Conservation (phyloP, 1,140 invertebrate species). For the Diorhabda carinulata region DNA sequence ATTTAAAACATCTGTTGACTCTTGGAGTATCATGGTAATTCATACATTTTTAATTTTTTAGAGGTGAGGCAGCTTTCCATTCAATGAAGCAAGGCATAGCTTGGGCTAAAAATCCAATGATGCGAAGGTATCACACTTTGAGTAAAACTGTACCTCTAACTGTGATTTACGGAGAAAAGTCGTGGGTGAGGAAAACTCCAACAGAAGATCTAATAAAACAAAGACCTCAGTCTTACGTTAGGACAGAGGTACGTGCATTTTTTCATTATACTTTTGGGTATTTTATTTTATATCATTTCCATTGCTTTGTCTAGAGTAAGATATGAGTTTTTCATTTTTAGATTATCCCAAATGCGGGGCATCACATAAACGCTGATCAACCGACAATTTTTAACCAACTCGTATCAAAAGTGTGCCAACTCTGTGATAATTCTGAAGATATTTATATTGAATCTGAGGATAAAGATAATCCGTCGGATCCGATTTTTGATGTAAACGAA, state of each 20-base stretch:
- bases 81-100: slow-evolving; percentile 84
- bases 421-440: background rate
- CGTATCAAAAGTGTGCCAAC: background rate
- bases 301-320: too few relatives aligned
- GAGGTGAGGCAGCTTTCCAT: slow-evolving; percentile 92
- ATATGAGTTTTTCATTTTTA: background rate
- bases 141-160: slow-evolving; percentile 77
- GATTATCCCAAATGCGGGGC: background rate
- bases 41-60: slow-evolving; percentile 47
- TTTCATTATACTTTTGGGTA: too few relatives aligned
- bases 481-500: background rate
- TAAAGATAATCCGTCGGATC: background rate
- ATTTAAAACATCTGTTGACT: too few relatives aligned
- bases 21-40: background rate
- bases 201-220: slow-evolving; percentile 71
- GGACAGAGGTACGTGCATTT: slow-evolving; percentile 65
- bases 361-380: slow-evolving; percentile 11
- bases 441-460: background rate
- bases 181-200: slow-evolving; percentile 85
- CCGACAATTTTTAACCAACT: background rate
- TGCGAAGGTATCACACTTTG: slow-evolving; percentile 72
- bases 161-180: slow-evolving; percentile 84
- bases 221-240: slow-evolving; percentile 66
- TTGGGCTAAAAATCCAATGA: slow-evolving; percentile 94
- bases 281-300: too few relatives aligned